Base-by-base conservation (phyloP, 2,113 vertebrate species). In the Argyrosomus japonicus region DNA sequence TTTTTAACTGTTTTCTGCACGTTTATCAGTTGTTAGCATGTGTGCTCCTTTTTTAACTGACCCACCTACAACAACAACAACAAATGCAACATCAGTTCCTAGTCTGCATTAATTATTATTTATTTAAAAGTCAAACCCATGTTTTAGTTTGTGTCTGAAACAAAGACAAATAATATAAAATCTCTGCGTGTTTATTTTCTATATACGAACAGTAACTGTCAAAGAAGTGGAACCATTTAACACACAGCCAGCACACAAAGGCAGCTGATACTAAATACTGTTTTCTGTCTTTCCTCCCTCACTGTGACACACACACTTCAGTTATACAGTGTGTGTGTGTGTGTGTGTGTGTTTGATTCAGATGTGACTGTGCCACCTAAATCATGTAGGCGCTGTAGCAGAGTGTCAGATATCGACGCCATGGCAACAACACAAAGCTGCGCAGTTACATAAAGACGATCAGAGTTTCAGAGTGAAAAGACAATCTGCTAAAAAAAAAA, bases 381-480 rank as follows among this genome's bases (percentile, higher is more conserved):
- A 89, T 84, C 88, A 90, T 84, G 91, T 90, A 91, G 91, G 91
- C 87, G 84, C 91, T 85, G 87, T 87, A 88, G 91, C 81, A 74
- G 75, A 77, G 87, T 85, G 87, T 89, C 88, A 88, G 79, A 89
- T 82, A 91, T 89, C 23, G 84, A 87, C 61, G 64, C 88, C 91
- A 92, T 92, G 91, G 91, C 89, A 92, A 92, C 89, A 88, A 82
- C 91, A 90, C 81, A 90, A 91, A 84, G 82, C 86, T 81, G 86
- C 21, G 86, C 29, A 82, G 80, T 91, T 91, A 86, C 77, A 83
- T 88, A 90, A 87, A 85, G 87, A 75, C 2, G 69, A 88, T 83
- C 75, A 89, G 83, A 82, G 83, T 84, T 82, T 84, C 75, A 65
- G 71, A 88, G 72, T 27, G 56, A 75, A 69, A 48, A 77, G 82